Evolutionary conservation across 2,888 invertebrate species (phyloP).

Genomic region (Dorcus hopei): DNA sequence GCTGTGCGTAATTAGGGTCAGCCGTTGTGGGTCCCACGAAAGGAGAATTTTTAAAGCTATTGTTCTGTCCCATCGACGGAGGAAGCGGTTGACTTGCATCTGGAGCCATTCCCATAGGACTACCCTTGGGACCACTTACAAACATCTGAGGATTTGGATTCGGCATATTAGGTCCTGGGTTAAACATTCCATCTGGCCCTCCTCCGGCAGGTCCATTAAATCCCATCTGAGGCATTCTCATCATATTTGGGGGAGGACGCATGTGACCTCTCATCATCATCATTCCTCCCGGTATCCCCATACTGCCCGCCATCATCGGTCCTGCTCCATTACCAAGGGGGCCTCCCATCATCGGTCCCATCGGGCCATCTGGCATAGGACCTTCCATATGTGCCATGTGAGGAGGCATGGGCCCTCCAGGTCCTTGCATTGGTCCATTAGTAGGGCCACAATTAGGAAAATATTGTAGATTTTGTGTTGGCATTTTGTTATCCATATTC

Average conservation of each 20-base stretch:
- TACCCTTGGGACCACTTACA: constrained; percentile 56
- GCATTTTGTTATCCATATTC: constrained; percentile 68
- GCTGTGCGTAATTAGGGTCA: constrained; percentile 91
- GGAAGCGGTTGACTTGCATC: constrained; percentile 72
- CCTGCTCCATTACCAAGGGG: constrained; percentile 50
- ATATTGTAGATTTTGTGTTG: constrained; percentile 67
- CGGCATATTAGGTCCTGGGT: constrained; percentile 45
- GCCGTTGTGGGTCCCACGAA: constrained; percentile 83
- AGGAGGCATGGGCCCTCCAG: constrained; percentile 43
- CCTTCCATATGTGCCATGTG: constrained; percentile 52
- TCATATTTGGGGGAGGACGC: constrained; percentile 47
- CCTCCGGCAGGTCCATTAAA: constrained; percentile 45
- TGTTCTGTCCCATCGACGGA: constrained; percentile 73
- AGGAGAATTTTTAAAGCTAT: constrained; percentile 71
- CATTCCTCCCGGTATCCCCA: constrained; percentile 46
- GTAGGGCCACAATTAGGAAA: constrained; percentile 63
- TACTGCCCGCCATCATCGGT: constrained; percentile 50
- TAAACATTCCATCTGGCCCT: constrained; percentile 43
- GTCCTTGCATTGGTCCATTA: constrained; percentile 50
- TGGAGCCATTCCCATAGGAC: constrained; percentile 58
- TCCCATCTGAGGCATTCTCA: constrained; percentile 48
- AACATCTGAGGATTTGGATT: constrained; percentile 58
- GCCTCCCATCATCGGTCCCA: constrained; percentile 51
- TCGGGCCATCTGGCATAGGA: constrained; percentile 40
- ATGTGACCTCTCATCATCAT: constrained; percentile 43